These are phyloP conservation scores for Furcula furcula DNA, from an alignment of 2,888 invertebrate species.

Conservation along the genomic window DNA sequence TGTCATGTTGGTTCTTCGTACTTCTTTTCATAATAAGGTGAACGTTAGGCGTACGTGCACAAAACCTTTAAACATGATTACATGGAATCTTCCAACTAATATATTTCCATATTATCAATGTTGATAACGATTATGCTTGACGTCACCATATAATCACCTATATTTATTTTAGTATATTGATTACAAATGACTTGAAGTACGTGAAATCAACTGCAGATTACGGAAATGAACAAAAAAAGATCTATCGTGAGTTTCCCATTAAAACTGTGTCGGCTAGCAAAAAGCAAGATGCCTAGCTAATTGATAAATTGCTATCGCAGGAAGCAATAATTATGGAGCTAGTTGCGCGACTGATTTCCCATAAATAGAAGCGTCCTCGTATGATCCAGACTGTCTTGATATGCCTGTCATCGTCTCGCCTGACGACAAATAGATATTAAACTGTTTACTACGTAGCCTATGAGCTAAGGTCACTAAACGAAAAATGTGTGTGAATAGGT, in stretches of 20 bases:
- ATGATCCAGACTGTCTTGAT: slow-evolving; percentile 9
- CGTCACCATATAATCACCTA: neutral
- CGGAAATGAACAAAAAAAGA: slow-evolving; percentile 22
- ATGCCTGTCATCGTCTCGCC: slow-evolving; percentile 1
- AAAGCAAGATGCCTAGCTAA: slow-evolving; percentile 27
- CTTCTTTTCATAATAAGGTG: too few species aligned
- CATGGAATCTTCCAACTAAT: too few species aligned
- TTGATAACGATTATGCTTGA: neutral
- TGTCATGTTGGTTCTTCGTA: too few species aligned
- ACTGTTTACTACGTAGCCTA: slow-evolving; percentile 6
- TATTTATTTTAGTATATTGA: neutral
- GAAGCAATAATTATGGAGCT: slow-evolving; percentile 29
- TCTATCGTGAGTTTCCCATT: slow-evolving; percentile 13
- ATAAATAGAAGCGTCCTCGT: slow-evolving; percentile 8
- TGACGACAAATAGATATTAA: slow-evolving; percentile 3
- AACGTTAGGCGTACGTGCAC: too few species aligned
- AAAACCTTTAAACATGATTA: too few species aligned
- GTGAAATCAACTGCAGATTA: slow-evolving; percentile 7
- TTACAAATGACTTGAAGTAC: neutral
- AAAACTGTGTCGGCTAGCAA: slow-evolving; percentile 11
- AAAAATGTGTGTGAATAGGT: too few species aligned
- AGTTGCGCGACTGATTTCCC: slow-evolving; percentile 22
- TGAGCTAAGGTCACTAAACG: too few species aligned
- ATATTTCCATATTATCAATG: too few species aligned
- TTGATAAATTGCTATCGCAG: slow-evolving; percentile 31